Evolutionary conservation across 2,113 vertebrate genomes (phyloP), one percentile per base, ranked within the genome.

Genomic region (Pipa parva): DNA sequence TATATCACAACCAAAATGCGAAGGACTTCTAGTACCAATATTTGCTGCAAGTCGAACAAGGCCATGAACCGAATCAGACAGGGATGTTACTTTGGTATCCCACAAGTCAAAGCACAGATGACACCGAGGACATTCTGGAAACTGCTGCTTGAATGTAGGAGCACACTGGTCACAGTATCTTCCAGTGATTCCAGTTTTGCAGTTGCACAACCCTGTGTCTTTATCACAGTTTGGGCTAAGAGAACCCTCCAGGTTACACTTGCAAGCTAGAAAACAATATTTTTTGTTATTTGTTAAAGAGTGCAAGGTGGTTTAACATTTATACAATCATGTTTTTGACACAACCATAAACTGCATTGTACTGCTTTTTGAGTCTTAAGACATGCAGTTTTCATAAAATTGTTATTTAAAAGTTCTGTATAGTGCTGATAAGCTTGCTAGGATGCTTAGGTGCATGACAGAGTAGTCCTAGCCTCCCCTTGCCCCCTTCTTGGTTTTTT

Each of bases 91-190:
- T 4, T 79, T 71, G 18, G 72, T 12, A 2, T 83, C 77, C 91
- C 91, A 93, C 7, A 83, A 79, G 54, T 76, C 39, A 54, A 83
- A 88, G 80, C 94, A 96, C 25, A 79, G 48, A 29, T 94, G 92
- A 60, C 93, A 95, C 6, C 11, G 76, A 3, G 0, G 55, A 33
- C 94, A 97, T 48, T 78, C 74, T 2, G 93, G 92, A 71, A 93
- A 97, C 18, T 70, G 68, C 12, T 76, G 80, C 66, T 79, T 33
- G 0, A 83, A 83, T 24, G 90, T 88, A 0, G 73, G 75, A 22
- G 76, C 42, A 0, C 93, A 94, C 31, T 75, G 82, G 6, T 94
- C 79, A 10, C 95, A 95, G 71, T 79, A 80, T 13, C 80, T 79
- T 28, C 93, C 87, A 0, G 72, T 77, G 51, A 95, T 64, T 0